Percentiles rank a stretch among this genome's conserved stretches.
These are phyloP conservation scores for Callocephalon fimbriatum DNA, from an alignment of 2,113 vertebrate species.

Conservation along the genomic window DNA sequence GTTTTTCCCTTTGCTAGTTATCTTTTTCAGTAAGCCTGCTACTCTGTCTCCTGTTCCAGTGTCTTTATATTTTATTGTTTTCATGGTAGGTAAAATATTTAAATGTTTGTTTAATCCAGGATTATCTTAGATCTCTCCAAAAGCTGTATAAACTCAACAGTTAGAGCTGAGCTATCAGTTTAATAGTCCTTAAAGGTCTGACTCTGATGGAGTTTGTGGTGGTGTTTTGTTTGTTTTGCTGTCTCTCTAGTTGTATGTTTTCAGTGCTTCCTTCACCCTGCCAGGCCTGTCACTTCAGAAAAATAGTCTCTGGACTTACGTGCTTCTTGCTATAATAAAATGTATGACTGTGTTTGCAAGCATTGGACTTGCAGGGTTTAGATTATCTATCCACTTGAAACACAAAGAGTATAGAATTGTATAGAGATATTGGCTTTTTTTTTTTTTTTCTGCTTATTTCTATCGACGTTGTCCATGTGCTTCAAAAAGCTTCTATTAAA, in stretches of 20 bases:
- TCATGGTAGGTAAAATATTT: neutral
- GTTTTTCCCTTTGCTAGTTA: neutral
- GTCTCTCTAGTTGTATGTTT: neutral
- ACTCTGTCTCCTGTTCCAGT: neutral
- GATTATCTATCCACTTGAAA: neutral
- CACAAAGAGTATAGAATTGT: neutral
- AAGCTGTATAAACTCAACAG: neutral
- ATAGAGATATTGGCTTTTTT: neutral
- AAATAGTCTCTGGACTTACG: neutral
- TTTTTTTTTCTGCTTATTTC: neutral
- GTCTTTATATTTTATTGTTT: neutral
- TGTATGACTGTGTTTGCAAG: rapidly evolving
- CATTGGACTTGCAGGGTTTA: neutral
- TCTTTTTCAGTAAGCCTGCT: neutral
- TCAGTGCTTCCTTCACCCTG: neutral
- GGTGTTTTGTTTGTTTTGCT: neutral
- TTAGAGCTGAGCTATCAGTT: neutral
- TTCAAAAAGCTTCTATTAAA: neutral
- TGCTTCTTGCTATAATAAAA: neutral
- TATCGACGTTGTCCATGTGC: neutral
- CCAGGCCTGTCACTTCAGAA: neutral
- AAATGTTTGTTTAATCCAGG: neutral
- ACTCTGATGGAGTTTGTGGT: neutral
- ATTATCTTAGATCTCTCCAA: neutral
- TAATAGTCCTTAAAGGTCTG: neutral